Evolutionary conservation across 2,113 vertebrate genomes (phyloP), one percentile per base, ranked within the genome.

Genomic region (Rhadina sibilatrix): DNA sequence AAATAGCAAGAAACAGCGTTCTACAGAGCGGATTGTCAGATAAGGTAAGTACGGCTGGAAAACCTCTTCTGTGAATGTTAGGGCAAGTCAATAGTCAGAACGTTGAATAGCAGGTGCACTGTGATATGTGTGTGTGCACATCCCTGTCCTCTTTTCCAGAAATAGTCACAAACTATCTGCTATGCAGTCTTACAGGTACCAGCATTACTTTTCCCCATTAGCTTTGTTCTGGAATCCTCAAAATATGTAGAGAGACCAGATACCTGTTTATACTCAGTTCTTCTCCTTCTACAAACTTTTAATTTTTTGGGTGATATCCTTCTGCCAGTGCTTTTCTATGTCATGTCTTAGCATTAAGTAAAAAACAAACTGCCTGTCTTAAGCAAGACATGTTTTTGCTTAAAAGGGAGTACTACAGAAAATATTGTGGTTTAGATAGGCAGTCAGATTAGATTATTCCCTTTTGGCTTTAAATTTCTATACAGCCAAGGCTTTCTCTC

Each of bases 1-100:
- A 99, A 95, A 99, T 99, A 22, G 99, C 99, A 89, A 98, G 99
- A 90, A 99, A 99, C 97, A 99, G 99, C 0, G 99, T 99, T 14
- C 87, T 99, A 38, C 99, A 99, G 97, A 99, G 99, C 0, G 99
- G 99, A 64, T 84, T 99, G 64, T 99, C 99, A 3, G 98, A 99
- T 89, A 98, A 99, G 99, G 99, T 99, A 97, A 94, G 31, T 18
- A 16, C 6, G 47, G 27, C 52, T 78, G 57, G 37, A 49, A 70
- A 60, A 37, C 6, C 54, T 30, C 21, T 37, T 27, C 33, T 54
- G 18, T 38, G 33, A 89, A 6, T 35, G 15, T 59, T 11, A 50
- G 40, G 23, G 33, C 28, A 75, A 42, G 12, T 56, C 52, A 35
- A 0, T 8, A 66, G 59, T 63, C 42, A 77, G 83, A 66, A 42